A percentile compares a stretch with the other conserved stretches of the same genome.
Conservation (phyloP, 2,888 invertebrate genomes). For the Drosophila atroscutellata region DNA sequence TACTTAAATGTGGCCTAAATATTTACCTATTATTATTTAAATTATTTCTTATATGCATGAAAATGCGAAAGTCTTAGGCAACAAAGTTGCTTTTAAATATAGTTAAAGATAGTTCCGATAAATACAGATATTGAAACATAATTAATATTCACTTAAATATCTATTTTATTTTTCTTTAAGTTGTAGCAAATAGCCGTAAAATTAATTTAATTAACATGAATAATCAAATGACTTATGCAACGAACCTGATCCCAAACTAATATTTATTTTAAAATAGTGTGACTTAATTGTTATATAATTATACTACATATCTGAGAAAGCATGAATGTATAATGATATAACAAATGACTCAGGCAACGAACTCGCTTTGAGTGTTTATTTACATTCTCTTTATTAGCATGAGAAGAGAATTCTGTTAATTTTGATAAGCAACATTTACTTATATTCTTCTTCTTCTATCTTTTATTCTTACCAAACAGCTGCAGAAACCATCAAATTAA, state of each 20-base stretch:
- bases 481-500: not conserved
- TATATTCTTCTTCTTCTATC: not conserved
- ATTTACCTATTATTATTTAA: not conserved
- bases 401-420: not conserved
- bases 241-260: not conserved
- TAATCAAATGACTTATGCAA: not conserved
- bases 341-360: not conserved
- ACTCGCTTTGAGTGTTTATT: not conserved
- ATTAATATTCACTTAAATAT: too few relatives aligned
- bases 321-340: not conserved
- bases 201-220: not conserved
- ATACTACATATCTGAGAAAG: too few relatives aligned
- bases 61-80: not conserved
- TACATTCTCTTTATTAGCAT: not conserved
- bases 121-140: not conserved
- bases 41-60: too few relatives aligned
- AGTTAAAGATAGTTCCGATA: not conserved
- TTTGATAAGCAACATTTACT: not conserved
- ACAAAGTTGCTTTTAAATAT: too few relatives aligned
- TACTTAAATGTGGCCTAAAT: not conserved
- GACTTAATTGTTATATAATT: not conserved
- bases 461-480: not conserved
- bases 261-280: not conserved
- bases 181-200: not conserved
- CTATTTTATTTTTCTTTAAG: not conserved